phyloP scores from a whole-genome alignment of 2,797 vertebrate species.

The Amniataba percoides region DNA sequence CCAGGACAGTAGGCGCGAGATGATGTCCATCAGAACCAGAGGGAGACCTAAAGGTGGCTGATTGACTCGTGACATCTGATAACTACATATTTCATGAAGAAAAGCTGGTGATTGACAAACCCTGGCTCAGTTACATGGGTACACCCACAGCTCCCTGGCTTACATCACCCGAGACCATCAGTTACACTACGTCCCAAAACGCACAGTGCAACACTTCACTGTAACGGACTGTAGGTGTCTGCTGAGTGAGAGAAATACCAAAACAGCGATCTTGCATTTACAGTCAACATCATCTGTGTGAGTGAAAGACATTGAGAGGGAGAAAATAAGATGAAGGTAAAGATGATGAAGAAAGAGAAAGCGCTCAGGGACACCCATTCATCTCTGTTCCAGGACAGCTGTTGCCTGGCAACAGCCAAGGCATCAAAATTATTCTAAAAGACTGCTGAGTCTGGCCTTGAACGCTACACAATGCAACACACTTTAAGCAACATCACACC shows the following conservation, averaged over 20 bases:
- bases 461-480: slow-evolving; percentile 34
- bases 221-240: background rate
- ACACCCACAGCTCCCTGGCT: background rate
- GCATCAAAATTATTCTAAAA: slow-evolving; percentile 67
- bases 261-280: slow-evolving; percentile 18
- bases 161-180: background rate
- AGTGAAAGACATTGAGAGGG: slow-evolving; percentile 28
- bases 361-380: slow-evolving; percentile 72
- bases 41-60: background rate
- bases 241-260: background rate
- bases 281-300: slow-evolving; percentile 11
- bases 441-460: slow-evolving; percentile 59
- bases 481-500: slow-evolving; percentile 4
- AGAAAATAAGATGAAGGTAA: slow-evolving; percentile 35
- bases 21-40: background rate
- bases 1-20: background rate
- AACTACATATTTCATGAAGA: slow-evolving; percentile 19
- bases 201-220: background rate
- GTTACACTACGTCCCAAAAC: background rate
- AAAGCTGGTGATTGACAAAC: background rate
- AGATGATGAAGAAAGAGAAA: slow-evolving; percentile 34
- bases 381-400: slow-evolving; percentile 74
- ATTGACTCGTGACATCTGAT: background rate
- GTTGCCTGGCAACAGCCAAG: slow-evolving; percentile 85
- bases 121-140: background rate